Evolutionary conservation across 2,888 invertebrate genomes (phyloP), one percentile per base, ranked within the genome.

Genomic region (Meta bourneti): DNA sequence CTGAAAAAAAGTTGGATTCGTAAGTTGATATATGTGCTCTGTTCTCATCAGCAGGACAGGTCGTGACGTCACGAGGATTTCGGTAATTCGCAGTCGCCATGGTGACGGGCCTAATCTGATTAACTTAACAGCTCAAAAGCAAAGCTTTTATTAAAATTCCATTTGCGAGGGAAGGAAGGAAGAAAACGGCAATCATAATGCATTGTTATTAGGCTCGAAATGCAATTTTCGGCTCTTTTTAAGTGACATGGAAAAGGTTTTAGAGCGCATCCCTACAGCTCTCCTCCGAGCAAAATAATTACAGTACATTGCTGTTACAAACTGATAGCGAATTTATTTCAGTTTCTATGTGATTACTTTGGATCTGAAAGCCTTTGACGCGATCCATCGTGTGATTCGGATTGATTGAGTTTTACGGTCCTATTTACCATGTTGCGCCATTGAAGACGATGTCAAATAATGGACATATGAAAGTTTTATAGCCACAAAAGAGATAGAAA

Each of bases 71-170:
- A 61, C 11, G 61, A 11, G 61, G 61, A 61, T 61, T 61, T 61
- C 16, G 61, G 6, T 34, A 34, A 34, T 34, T 34, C 34, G 34
- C 70, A 0, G 84, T 75, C 70, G 8, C 78, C 71, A 86, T 86
- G 78, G 86, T 20, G 20, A 86, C 70, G n/a, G 20, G 48, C 70
- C 48, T 78, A 78, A 78, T 77, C 86, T 86, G 77, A 86, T 86
- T 86, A 78, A 70, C 78, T 78, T 71, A 86, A 78, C 70, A 20
- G 77, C 69, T 78, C 70, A 78, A 86, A 86, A 77, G 78, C 70
- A 70, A 54, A 83, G 86, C 86, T 78, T 77, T 86, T 78, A 86
- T 86, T 84, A 84, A 86, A 86, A 86, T 70, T 7, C 48, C 81
- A 69, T 69, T 69, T 69, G 19, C 48, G 20, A 77, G 16, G 16